phyloP scores from a whole-genome alignment of 37 sponge, comb jelly and placozoan genomes.

The Ianthella basta region DNA sequence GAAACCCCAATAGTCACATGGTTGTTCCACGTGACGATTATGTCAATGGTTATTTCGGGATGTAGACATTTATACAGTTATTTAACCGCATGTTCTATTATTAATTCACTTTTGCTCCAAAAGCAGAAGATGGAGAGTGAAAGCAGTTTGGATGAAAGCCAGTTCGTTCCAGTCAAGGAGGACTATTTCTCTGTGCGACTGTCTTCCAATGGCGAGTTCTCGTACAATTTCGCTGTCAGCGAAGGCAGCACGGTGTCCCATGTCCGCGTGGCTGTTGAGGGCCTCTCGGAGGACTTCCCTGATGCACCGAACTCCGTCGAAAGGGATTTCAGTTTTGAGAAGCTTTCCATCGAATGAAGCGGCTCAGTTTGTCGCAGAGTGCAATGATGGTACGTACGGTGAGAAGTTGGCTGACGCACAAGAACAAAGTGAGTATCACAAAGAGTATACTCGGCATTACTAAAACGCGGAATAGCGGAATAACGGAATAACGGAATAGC shows the following conservation, averaged over 20 bases:
- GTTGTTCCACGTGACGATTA: too few relatives aligned
- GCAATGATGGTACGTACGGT: neutral
- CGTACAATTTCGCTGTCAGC: neutral
- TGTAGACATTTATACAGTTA: too few relatives aligned
- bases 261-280: neutral
- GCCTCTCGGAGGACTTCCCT: slow-evolving; percentile 6
- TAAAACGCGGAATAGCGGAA: too few relatives aligned
- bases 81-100: too few relatives aligned
- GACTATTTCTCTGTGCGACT: slow-evolving; percentile 15
- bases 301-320: neutral
- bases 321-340: slow-evolving; percentile 47
- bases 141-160: slow-evolving; percentile 14
- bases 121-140: slow-evolving; percentile 18
- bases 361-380: neutral
- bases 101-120: too few relatives aligned
- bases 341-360: slow-evolving; percentile 38
- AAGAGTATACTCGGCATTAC: slow-evolving; percentile 30
- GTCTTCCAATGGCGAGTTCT: neutral
- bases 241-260: slow-evolving; percentile 11
- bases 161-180: slow-evolving; percentile 22
- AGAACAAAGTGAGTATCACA: slow-evolving; percentile 38
- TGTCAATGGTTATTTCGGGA: too few relatives aligned
- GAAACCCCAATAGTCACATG: too few relatives aligned
- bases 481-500: too few relatives aligned
- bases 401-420: slow-evolving; percentile 32